Evolutionary conservation across 2,797 vertebrate genomes (phyloP).

Genomic region (Novumbra hubbsi): DNA sequence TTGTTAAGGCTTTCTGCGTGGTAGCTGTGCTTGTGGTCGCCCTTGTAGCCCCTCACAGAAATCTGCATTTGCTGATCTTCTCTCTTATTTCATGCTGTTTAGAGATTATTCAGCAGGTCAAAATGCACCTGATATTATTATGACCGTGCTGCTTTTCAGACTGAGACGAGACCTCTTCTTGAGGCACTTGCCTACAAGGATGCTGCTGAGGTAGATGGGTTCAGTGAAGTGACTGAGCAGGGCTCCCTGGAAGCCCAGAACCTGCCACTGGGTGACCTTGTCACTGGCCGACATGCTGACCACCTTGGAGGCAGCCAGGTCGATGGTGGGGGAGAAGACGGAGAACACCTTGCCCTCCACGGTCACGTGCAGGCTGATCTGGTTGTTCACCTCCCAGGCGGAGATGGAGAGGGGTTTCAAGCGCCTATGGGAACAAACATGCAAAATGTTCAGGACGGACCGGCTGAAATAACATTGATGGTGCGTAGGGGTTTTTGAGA

Average conservation of each 20-base stretch:
- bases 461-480: background rate
- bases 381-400: slow-evolving; percentile 83
- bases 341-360: slow-evolving; percentile 89
- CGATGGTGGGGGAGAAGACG: slow-evolving; percentile 71
- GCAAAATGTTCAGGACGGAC: background rate
- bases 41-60: no score
- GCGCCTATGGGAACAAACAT: slow-evolving; percentile 58
- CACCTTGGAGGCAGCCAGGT: slow-evolving; percentile 64
- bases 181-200: slow-evolving; percentile 83
- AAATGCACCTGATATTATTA: background rate
- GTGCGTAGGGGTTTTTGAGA: background rate
- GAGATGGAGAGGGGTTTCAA: slow-evolving; percentile 83
- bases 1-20: no score
- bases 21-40: no score
- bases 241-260: slow-evolving; percentile 91
- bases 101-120: no score
- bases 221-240: slow-evolving; percentile 93
- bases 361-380: slow-evolving; percentile 86
- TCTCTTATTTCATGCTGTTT: no score
- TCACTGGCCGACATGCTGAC: slow-evolving; percentile 91
- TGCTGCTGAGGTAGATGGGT: slow-evolving; percentile 85
- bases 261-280: slow-evolving; percentile 93
- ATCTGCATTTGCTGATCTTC: no score
- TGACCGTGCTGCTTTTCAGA: background rate
- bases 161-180: background rate